These are phyloP conservation scores for Noturus placidus DNA, from an alignment of 2,113 vertebrate species.

Conservation along the genomic window DNA sequence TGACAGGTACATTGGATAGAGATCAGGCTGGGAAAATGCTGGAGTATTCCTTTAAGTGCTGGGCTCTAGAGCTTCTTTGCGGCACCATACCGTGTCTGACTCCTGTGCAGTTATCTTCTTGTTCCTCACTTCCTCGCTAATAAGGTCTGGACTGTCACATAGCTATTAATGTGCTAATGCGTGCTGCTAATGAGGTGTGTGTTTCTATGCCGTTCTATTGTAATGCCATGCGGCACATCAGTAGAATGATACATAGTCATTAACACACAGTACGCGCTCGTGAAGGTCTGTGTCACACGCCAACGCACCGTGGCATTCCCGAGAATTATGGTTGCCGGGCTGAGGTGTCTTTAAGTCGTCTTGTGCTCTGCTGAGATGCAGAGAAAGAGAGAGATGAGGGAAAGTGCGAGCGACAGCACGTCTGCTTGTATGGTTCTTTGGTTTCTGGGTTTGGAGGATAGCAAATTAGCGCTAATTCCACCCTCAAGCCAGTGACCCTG, in stretches of 20 bases:
- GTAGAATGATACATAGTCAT: conserved; percentile 3
- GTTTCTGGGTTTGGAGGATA: background rate
- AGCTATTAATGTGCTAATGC: conserved; percentile 24
- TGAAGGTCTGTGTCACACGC: background rate
- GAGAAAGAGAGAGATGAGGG: conserved; percentile 18
- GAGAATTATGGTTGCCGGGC: background rate
- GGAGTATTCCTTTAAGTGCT: background rate
- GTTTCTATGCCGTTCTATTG: conserved; percentile 1
- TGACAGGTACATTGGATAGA: background rate
- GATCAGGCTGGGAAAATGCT: background rate
- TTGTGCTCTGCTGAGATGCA: background rate
- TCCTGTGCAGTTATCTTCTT: background rate
- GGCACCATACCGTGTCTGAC: background rate
- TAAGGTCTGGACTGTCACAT: conserved; percentile 2
- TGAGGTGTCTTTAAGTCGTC: background rate
- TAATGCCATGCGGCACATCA: background rate
- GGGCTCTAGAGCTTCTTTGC: background rate
- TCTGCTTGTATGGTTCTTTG: conserved; percentile 20
- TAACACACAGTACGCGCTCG: background rate
- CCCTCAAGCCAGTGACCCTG: conserved; percentile 46
- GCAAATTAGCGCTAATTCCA: conserved; percentile 30
- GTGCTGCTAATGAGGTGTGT: conserved; percentile 18
- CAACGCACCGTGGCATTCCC: conserved; percentile 4
- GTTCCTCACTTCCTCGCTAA: background rate
- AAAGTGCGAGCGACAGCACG: conserved; percentile 18